These are phyloP conservation scores for Cylindroiulus punctatus DNA, from an alignment of 2,888 invertebrate species.

Conservation along the genomic window DNA sequence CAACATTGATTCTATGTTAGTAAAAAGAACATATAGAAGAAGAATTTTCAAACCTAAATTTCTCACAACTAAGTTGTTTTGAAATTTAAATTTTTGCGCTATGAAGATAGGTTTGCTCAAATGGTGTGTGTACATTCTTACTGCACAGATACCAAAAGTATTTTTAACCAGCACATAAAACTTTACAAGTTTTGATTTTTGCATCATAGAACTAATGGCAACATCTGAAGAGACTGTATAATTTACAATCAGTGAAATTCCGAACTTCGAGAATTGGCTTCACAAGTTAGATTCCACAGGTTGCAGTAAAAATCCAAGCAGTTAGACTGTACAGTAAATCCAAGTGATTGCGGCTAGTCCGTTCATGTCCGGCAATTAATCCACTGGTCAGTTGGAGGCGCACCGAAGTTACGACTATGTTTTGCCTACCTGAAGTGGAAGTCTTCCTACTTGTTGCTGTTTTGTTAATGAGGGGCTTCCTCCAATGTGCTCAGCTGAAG, in stretches of 20 bases:
- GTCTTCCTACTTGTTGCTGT: slow-evolving; percentile 36
- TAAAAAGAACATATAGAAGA: too few relatives aligned
- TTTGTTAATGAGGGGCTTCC: slow-evolving; percentile 16
- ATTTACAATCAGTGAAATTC: not conserved
- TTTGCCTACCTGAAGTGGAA: slow-evolving; percentile 41
- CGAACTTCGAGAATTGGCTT: not conserved
- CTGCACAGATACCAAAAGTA: not conserved
- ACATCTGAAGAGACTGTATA: too few relatives aligned
- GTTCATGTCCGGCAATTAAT: slow-evolving; percentile 4
- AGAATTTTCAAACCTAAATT: too few relatives aligned
- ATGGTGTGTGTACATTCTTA: too few relatives aligned
- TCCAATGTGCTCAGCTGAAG: slow-evolving; percentile 30
- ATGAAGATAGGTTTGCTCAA: too few relatives aligned
- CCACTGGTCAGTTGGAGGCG: slow-evolving; percentile 12
- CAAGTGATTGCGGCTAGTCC: slow-evolving; percentile 11
- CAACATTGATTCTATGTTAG: too few relatives aligned
- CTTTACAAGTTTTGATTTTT: not conserved
- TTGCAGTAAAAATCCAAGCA: not conserved
- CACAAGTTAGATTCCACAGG: not conserved
- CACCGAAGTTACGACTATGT: not conserved
- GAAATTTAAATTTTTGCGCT: too few relatives aligned
- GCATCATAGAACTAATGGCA: not conserved
- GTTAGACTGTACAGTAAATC: not conserved
- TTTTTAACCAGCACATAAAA: not conserved
- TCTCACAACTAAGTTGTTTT: too few relatives aligned